These are phyloP conservation scores for Alosa sapidissima DNA, from an alignment of 2,797 vertebrate species.

Conservation along the genomic window DNA sequence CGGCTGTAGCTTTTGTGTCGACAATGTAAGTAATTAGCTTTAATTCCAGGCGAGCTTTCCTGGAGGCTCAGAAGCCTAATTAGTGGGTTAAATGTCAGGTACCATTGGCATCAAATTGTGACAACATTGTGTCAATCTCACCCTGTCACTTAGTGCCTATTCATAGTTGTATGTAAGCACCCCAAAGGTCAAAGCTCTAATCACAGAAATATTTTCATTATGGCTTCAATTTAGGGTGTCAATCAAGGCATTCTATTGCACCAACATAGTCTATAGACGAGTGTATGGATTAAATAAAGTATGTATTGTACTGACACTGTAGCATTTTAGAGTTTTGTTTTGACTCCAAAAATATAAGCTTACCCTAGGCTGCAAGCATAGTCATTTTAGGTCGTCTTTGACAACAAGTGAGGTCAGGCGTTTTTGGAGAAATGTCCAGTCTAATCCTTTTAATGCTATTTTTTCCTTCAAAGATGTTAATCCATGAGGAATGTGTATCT, in stretches of 20 bases:
- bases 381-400: no score
- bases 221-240: not conserved
- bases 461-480: no score
- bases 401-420: not conserved
- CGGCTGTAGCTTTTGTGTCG: not conserved
- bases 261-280: no score
- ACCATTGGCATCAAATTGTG: not conserved
- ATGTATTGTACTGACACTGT: no score
- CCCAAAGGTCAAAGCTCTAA: not conserved
- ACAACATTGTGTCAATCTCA: not conserved
- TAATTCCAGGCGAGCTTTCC: not conserved
- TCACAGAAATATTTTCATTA: not conserved
- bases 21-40: not conserved
- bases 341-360: no score
- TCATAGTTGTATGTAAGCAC: not conserved
- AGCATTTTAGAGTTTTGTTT: no score
- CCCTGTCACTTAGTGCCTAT: not conserved
- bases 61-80: not conserved
- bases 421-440: no score
- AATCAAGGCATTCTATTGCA: no score
- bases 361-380: no score
- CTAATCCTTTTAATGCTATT: no score
- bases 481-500: no score
- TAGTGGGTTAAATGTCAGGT: slow-evolving; percentile 13
- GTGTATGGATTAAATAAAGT: no score